phyloP scores from a whole-genome alignment of 2,113 vertebrate species.

The Sceloporus undulatus region DNA sequence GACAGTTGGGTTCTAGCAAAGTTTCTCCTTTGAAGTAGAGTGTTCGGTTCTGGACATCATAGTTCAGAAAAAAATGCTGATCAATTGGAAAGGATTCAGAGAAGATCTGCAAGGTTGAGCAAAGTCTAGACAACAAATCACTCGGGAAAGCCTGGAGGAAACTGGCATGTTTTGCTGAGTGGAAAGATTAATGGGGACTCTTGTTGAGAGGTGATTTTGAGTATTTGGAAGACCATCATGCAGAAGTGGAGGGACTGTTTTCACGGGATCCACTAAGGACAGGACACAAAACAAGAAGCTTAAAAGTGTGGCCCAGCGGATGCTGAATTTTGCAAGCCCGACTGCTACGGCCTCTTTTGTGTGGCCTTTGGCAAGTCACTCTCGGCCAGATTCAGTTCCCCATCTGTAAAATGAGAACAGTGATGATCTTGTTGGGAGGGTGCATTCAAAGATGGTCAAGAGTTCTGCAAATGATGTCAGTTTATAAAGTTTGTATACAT shows the following conservation, averaged over 20 bases:
- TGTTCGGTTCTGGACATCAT: slow-evolving; percentile 19
- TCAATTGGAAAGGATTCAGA: slow-evolving; percentile 23
- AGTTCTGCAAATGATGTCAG: slow-evolving; percentile 12
- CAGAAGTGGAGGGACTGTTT: slow-evolving; percentile 15
- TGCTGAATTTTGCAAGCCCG: slow-evolving; percentile 28
- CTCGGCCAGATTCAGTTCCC: slow-evolving; percentile 46
- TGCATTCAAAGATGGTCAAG: slow-evolving; percentile 30
- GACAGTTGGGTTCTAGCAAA: slow-evolving; percentile 4
- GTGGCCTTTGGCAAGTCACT: slow-evolving; percentile 32
- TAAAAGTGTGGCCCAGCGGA: slow-evolving; percentile 18
- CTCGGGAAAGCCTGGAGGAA: slow-evolving; percentile 8
- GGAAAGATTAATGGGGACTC: slow-evolving; percentile 29
- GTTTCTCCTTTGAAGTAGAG: slow-evolving; percentile 37
- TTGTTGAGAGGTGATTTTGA: slow-evolving; percentile 17
- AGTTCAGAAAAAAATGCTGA: slow-evolving; percentile 12
- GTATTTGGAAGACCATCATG: slow-evolving; percentile 14
- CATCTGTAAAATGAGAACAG: slow-evolving; percentile 47
- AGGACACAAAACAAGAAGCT: slow-evolving; percentile 25
- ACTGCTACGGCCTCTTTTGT: slow-evolving; percentile 24
- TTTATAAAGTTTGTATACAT: not conserved
- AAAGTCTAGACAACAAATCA: slow-evolving; percentile 30
- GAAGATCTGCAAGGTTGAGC: slow-evolving; percentile 14
- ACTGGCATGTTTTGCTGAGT: slow-evolving; percentile 24
- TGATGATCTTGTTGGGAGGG: slow-evolving; percentile 40
- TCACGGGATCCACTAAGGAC: slow-evolving; percentile 31